Percentiles rank a stretch among this genome's conserved stretches.
phyloP scores from a whole-genome alignment of 2,888 invertebrate species.

The Bugulina stolonifera region DNA sequence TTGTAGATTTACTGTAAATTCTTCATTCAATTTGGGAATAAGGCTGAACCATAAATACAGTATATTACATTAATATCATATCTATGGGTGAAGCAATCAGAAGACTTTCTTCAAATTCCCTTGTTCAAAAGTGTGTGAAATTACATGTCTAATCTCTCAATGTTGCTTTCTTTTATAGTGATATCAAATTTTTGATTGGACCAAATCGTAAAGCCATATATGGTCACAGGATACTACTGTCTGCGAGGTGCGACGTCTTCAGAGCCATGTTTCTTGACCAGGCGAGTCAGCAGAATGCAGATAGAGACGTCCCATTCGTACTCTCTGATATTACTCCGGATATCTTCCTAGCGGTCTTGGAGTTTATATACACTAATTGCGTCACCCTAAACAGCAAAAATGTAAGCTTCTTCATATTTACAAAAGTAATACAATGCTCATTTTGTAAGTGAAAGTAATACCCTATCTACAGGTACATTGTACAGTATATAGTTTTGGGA shows the following conservation, averaged over 20 bases:
- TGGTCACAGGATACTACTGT: slow-evolving; percentile 44
- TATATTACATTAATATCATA: too few species aligned
- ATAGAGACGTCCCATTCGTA: slow-evolving; percentile 43
- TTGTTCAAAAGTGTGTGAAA: too few species aligned
- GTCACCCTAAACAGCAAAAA: slow-evolving; percentile 44
- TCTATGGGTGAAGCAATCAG: too few species aligned
- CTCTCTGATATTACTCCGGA: slow-evolving; percentile 46
- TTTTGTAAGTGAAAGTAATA: too few species aligned
- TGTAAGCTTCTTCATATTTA: slow-evolving; percentile 41
- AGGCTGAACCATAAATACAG: too few species aligned
- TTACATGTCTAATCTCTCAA: too few species aligned
- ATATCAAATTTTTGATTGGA: slow-evolving; percentile 48
- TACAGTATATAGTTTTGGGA: too few species aligned
- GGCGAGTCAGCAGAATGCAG: slow-evolving; percentile 32
- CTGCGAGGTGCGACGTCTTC: slow-evolving; percentile 48
- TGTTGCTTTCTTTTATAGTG: slow-evolving; percentile 39
- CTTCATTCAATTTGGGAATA: too few species aligned
- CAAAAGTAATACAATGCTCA: too few species aligned
- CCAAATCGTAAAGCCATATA: slow-evolving; percentile 42
- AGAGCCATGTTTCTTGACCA: slow-evolving; percentile 48
- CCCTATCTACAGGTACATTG: too few species aligned
- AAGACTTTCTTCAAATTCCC: too few species aligned
- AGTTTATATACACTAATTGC: slow-evolving; percentile 49
- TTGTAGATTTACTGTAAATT: too few species aligned
- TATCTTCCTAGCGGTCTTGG: slow-evolving; percentile 45